Base-by-base conservation (phyloP, 2,113 vertebrate genomes). In the Cephalopterus ornatus region DNA sequence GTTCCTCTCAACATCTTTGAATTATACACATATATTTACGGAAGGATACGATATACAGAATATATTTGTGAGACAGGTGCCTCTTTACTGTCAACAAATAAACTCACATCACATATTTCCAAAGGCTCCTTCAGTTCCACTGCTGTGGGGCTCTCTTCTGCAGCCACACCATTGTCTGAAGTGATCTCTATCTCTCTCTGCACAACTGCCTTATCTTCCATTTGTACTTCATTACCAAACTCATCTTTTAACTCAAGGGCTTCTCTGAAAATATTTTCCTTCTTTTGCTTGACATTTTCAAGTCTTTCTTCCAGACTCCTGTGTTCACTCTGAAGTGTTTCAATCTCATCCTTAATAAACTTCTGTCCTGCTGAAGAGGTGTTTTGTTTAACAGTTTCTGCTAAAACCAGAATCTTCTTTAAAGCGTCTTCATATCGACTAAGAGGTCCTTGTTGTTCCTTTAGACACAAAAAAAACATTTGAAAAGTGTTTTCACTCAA, bases 361-460 rank as follows among this genome's bases (percentile, higher is more conserved):
- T 97, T 95, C 93, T 96, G 93, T 76, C 97, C 97, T 58, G 61
- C 50, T 93, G 96, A 91, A 97, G 97, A 98, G 65, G 96, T 97
- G 77, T 97, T 98, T 88, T 96, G 96, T 91, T 98, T 96, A 93
- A 98, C 58, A 52, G 96, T 81, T 92, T 98, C 96, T 81, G 96
- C 96, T 93, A 98, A 95, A 35, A 78, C 53, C 80, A 96, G 76
- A 89, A 98, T 97, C 94, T 97, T 93, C 83, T 95, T 93, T 53
- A 97, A 81, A 1, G 10, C 53, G 24, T 88, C 89, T 86, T 96
- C 82, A 23, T 95, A 96, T 92, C 0, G 93, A 94, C 32, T 67
- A 89, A 98, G 97, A 77, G 93, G 88, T 68, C 72, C 86, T 93
- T 97, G 90, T 52, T 98, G 97, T 79, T 97, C 97, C 98, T 98